Base-by-base conservation (phyloP, 2,113 vertebrate species). In the Saguinus imperator region DNA sequence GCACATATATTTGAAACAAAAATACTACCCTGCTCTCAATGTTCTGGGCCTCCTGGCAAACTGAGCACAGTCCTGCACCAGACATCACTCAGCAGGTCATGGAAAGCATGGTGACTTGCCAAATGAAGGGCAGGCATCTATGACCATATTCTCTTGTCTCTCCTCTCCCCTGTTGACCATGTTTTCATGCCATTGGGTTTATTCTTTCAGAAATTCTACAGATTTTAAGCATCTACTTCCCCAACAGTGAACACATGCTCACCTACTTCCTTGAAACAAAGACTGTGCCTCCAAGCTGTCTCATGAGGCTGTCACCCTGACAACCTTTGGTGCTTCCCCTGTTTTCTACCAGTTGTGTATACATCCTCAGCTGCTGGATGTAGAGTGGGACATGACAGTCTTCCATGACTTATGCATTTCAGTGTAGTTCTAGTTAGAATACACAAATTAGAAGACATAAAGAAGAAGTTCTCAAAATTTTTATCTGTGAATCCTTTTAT, bases 231-330 rank as follows among this genome's bases (percentile, higher is more conserved):
- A 64, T 72, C 20, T 66, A 14, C 20, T 37, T 66, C 40, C 48
- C 20, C 32, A 57, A 8, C n/a, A 45, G 10, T 32, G 50, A 66
- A 3, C 48, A 85, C 25, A 27, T 48, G 37, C 64, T 77, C 80
- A 91, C 55, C 61, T n/a, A 37, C 58, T 89, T 83, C 18, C 37
- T 68, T 55, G 72, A 64, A 93, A 35, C 43, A 17, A 23, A 37
- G 29, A 52, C 40, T 25, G 64, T 89, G 82, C 50, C 55, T 87
- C 70, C 10, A 2, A 91, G 7, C 2, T 11, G 37, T 57, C 93
- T 91, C 40, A 45, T 6, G 45, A 93, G 79, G 50, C 68, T 20
- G 29, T 95, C 89, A 68, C 80, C 64, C 93, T 89, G 91, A 96
- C 95, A 95, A 61, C 64, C 84, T 94, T 68, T 68, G 75, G 17